Base-by-base conservation (phyloP, 2,113 vertebrate genomes). In the Aphyosemion australe region DNA sequence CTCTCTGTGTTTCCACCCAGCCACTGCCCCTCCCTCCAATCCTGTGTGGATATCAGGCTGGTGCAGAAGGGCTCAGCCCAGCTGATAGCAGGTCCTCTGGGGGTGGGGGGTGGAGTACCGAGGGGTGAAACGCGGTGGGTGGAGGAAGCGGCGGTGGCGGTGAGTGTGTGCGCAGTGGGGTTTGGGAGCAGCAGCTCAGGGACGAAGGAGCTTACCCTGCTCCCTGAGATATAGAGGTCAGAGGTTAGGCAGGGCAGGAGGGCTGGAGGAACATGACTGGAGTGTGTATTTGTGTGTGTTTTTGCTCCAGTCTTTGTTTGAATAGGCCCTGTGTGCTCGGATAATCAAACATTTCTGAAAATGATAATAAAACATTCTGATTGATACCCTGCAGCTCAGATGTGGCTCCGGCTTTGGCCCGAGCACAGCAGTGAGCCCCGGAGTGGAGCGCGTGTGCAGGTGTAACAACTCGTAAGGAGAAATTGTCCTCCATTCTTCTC, bases 31-130 rank as follows among this genome's bases (percentile, higher is more conserved):
- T 83, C 85, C 84, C 84, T 79, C 76, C 80, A 79, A 80, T 69
- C 53, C 85, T 73, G 78, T 32, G 82, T 74, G 86, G 82, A 86
- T 93, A 91, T 93, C 88, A 89, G 89, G 76, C 87, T 66, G 67
- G 79, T 84, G 88, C 89, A 92, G 90, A 82, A 88, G 86, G 79
- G 80, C 85, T 87, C 88, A 87, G 87, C 83, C 80, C 74, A 84
- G 81, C 85, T 82, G 90, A 91, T 91, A 91, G 90, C 76, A 72
- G 86, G 75, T 91, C 86, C 89, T 89, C 79, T 82, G 83, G 84
- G 89, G 76, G 70, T 76, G 84, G 77, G 83, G 80, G 66, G 83
- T 78, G 80, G 76, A 79, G 78, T 54, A 65, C 65, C 41, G 84
- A 34, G 70, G 76, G 78, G 72, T 61, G 78, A 79, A 75, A 78